phyloP scores from a whole-genome alignment of 2,113 vertebrate species.

The Ifrita kowaldi region DNA sequence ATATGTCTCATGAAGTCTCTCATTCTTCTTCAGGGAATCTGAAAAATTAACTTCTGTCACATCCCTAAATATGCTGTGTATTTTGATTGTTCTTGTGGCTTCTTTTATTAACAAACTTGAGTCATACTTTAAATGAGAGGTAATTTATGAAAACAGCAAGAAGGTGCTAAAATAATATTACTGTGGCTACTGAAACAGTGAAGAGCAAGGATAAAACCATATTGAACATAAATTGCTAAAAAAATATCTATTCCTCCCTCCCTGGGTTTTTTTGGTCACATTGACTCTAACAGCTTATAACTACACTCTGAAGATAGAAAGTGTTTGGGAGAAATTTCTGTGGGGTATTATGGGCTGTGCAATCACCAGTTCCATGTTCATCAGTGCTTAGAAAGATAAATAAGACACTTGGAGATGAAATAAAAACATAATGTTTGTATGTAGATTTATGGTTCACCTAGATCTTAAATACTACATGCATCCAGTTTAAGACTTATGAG shows the following conservation, averaged over 20 bases:
- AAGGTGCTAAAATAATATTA: background rate
- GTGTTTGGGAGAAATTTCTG: background rate
- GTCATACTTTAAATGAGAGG: background rate
- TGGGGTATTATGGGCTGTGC: background rate
- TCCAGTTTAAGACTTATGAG: background rate
- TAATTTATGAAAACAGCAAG: background rate
- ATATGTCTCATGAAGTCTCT: background rate
- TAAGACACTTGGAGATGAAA: background rate
- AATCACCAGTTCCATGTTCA: background rate
- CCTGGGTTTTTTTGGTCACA: background rate
- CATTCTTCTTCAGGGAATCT: background rate
- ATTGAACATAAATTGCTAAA: background rate
- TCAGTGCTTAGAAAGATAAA: background rate
- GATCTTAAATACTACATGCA: background rate
- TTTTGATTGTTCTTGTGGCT: background rate
- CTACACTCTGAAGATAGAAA: background rate
- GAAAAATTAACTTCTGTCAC: background rate
- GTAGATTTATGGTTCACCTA: background rate
- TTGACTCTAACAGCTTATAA: background rate
- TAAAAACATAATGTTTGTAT: background rate
- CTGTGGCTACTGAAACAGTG: background rate
- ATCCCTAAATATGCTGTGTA: background rate
- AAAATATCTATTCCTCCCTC: background rate
- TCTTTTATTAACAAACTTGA: background rate
- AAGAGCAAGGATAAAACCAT: background rate